Percentiles rank a stretch among this genome's conserved stretches.
These are phyloP conservation scores for Apantesis nais DNA, from an alignment of 2,888 invertebrate species.

Conservation along the genomic window DNA sequence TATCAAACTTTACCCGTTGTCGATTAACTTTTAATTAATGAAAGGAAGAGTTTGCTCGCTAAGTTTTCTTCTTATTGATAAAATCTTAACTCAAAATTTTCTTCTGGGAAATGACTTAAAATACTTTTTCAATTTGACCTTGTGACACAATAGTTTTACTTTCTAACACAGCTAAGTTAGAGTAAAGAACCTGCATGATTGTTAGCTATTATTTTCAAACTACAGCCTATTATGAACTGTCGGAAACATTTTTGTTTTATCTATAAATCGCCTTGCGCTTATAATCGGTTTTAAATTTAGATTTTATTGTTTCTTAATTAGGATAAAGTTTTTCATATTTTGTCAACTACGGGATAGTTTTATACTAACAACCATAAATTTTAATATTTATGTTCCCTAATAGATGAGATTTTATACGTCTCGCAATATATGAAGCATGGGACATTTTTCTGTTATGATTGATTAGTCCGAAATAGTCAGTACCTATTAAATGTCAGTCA, in stretches of 20 bases:
- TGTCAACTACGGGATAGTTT: neutral
- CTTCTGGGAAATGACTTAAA: neutral
- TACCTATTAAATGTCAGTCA: slow-evolving; percentile 12
- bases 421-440: slow-evolving; percentile 1
- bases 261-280: neutral
- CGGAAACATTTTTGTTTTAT: neutral
- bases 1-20: slow-evolving; percentile 42
- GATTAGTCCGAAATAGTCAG: slow-evolving; percentile 7
- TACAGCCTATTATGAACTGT: neutral
- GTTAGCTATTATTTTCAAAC: neutral
- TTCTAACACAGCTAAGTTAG: neutral
- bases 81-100: slow-evolving; percentile 33
- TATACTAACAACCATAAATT: neutral
- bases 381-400: neutral
- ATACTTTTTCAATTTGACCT: neutral
- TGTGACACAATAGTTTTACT: neutral
- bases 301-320: neutral
- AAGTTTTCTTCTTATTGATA: slow-evolving; percentile 47
- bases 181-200: neutral
- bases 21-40: slow-evolving; percentile 67
- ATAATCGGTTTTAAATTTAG: neutral
- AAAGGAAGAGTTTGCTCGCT: slow-evolving; percentile 50
- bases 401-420: neutral
- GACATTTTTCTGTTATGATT: slow-evolving; percentile 9
- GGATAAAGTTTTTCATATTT: neutral